A percentile compares a stretch with the other conserved stretches of the same genome.
phyloP scores from a whole-genome alignment of 2,113 vertebrate species.

The Eclectus roratus region DNA sequence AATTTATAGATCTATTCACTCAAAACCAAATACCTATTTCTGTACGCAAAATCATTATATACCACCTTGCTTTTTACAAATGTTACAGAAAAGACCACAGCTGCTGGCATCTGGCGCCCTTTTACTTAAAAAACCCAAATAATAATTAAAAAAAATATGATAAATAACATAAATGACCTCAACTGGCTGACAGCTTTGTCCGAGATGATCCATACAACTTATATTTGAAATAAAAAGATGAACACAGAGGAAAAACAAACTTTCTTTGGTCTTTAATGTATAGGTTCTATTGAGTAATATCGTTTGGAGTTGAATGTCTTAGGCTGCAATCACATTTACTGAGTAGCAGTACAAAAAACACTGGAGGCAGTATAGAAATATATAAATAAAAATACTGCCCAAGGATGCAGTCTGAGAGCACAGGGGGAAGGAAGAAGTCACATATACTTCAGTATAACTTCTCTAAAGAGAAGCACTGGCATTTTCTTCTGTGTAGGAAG shows the following conservation, averaged over 20 bases:
- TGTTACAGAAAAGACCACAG: neutral
- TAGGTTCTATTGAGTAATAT: neutral
- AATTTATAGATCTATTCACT: neutral
- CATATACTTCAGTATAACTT: neutral
- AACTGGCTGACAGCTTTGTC: neutral
- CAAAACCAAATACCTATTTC: neutral
- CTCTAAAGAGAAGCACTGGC: neutral
- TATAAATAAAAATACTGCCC: neutral
- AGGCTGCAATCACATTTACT: neutral
- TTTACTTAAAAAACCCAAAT: neutral
- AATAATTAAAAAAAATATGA: neutral
- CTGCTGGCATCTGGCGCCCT: neutral
- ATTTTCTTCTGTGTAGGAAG: neutral
- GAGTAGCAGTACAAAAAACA: neutral
- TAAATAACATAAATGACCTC: neutral
- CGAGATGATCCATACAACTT: neutral
- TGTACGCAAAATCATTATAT: neutral
- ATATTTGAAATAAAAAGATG: neutral
- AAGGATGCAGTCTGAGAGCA: neutral
- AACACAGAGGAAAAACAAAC: neutral
- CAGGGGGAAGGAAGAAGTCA: neutral
- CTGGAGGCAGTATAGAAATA: neutral
- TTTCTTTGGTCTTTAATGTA: neutral
- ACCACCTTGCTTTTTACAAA: neutral
- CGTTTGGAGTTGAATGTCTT: neutral